Evolutionary conservation across 2,113 vertebrate species (phyloP).

Genomic region (Silurus asotus): DNA sequence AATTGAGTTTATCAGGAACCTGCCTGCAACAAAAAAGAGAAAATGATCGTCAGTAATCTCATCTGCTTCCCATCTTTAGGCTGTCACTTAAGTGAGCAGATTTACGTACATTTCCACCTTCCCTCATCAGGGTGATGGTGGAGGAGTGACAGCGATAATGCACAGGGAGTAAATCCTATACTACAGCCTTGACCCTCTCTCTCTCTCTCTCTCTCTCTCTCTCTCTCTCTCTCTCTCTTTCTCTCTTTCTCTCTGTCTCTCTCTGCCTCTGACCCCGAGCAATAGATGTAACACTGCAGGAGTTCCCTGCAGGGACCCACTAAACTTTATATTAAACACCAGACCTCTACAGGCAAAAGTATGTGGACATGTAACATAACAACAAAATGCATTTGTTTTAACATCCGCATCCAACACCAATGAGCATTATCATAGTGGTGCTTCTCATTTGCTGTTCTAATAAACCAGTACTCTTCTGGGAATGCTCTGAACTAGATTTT

Average conservation of each 20-base stretch:
- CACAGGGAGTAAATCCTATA: constrained; percentile 36
- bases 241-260: background rate
- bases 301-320: background rate
- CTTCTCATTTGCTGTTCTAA: background rate
- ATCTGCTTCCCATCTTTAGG: constrained; percentile 57
- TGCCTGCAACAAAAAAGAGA: constrained; percentile 38
- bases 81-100: constrained; percentile 55
- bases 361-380: too few species aligned
- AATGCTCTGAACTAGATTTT: background rate
- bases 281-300: background rate
- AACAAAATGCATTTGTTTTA: background rate
- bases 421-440: background rate
- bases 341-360: background rate
- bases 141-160: constrained; percentile 35
- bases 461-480: background rate
- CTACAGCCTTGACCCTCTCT: background rate
- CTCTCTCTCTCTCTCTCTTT: background rate
- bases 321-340: background rate
- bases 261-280: background rate
- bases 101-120: constrained; percentile 61
- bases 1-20: constrained; percentile 57
- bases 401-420: background rate
- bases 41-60: constrained; percentile 54
- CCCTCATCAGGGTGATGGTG: constrained; percentile 41
- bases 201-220: too few species aligned